Evolutionary conservation across 2,888 invertebrate species (phyloP).

Genomic region (Anodontia alba): DNA sequence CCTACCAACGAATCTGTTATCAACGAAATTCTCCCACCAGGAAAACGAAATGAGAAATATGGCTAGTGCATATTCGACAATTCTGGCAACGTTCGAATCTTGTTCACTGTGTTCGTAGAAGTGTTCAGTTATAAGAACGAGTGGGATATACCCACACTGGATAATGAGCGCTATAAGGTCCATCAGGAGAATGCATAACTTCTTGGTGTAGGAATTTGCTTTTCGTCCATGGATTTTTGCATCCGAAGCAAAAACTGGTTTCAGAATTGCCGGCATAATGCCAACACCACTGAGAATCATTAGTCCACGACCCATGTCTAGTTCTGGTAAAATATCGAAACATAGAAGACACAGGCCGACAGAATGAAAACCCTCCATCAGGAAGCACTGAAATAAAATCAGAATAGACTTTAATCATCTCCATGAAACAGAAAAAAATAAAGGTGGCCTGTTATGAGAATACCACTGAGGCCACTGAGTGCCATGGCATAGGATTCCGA

Average conservation of each 20-base stretch:
- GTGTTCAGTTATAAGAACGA: constrained; percentile 53
- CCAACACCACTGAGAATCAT: constrained; percentile 76
- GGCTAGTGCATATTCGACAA: constrained; percentile 54
- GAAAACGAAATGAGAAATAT: constrained; percentile 71
- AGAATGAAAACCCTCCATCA: constrained; percentile 69
- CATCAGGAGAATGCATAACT: constrained; percentile 30
- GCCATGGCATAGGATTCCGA: no score
- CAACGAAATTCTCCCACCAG: constrained; percentile 79
- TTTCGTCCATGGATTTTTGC: not conserved
- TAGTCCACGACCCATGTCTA: constrained; percentile 76
- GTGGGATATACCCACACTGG: constrained; percentile 67
- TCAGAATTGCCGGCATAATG: constrained; percentile 77
- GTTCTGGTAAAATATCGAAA: constrained; percentile 77
- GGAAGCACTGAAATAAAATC: constrained; percentile 62
- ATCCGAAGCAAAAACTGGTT: constrained; percentile 64
- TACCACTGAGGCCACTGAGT: not conserved
- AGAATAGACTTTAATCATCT: no score
- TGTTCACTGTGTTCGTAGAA: constrained; percentile 31
- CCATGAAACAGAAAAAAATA: not conserved
- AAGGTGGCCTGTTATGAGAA: not conserved
- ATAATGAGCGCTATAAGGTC: constrained; percentile 54
- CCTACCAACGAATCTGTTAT: constrained; percentile 67
- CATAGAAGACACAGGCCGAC: constrained; percentile 79
- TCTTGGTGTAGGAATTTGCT: not conserved
- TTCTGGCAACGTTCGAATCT: constrained; percentile 20